A percentile compares a stretch with the other conserved stretches of the same genome.
Evolutionary conservation across 1,140 invertebrate genomes (phyloP).

Genomic region (Medauroidea extradentata): DNA sequence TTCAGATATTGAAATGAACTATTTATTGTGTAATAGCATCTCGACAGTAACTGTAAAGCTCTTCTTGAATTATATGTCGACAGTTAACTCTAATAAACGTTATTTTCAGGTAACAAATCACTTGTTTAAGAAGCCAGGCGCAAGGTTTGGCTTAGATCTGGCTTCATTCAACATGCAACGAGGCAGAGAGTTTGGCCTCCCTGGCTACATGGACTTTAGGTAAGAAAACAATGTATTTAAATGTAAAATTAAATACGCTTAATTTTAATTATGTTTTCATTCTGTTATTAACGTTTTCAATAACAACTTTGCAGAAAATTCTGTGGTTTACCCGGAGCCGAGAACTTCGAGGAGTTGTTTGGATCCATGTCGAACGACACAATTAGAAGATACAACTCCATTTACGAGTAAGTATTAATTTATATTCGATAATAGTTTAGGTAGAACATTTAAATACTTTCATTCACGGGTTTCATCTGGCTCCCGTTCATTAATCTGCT

Average conservation of each 20-base stretch:
- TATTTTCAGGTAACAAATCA: constrained; percentile 72
- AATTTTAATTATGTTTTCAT: neutral
- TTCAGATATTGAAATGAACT: too few species aligned
- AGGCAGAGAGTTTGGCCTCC: constrained; percentile 86
- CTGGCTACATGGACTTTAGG: constrained; percentile 86
- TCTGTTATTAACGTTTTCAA: neutral
- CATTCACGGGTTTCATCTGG: too few species aligned
- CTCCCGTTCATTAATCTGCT: too few species aligned
- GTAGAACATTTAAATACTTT: too few species aligned
- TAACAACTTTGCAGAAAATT: constrained; percentile 60
- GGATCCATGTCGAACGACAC: constrained; percentile 88
- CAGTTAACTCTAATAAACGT: too few species aligned
- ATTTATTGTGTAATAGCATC: too few species aligned
- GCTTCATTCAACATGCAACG: constrained; percentile 94
- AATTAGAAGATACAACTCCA: constrained; percentile 66
- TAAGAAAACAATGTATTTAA: constrained; percentile 23
- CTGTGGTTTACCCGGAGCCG: constrained; percentile 76
- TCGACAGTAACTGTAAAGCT: too few species aligned
- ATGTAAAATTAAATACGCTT: neutral
- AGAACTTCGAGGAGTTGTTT: constrained; percentile 79
- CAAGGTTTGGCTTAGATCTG: constrained; percentile 83
- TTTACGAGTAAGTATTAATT: constrained; percentile 75
- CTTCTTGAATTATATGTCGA: too few species aligned
- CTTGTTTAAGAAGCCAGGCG: constrained; percentile 83
- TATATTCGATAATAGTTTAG: too few species aligned